Evolutionary conservation across 1,140 invertebrate genomes (phyloP).

Genomic region (Ips typographus): DNA sequence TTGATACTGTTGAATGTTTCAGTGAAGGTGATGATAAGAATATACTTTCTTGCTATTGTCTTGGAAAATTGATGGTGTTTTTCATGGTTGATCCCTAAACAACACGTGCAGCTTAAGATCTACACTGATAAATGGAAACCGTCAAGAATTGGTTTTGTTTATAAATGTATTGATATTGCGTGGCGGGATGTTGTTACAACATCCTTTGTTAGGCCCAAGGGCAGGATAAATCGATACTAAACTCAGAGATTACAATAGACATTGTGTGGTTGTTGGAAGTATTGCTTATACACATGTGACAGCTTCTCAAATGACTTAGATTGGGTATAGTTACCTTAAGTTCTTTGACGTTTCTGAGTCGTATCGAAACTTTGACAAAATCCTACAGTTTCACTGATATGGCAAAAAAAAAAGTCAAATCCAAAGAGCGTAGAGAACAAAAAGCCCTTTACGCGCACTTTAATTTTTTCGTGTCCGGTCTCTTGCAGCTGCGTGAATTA

Average conservation of each 20-base stretch:
- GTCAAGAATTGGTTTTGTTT: too few relatives aligned
- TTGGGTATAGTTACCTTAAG: neutral
- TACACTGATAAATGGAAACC: too few relatives aligned
- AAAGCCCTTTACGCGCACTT: constrained; percentile 5
- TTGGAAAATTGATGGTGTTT: too few relatives aligned
- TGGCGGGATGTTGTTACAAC: neutral
- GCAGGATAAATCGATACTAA: neutral
- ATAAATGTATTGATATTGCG: too few relatives aligned
- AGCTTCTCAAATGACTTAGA: neutral
- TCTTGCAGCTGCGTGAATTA: constrained; percentile 20
- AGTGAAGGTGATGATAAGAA: too few relatives aligned
- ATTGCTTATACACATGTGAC: neutral
- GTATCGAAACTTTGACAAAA: neutral
- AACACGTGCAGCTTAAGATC: too few relatives aligned
- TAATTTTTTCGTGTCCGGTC: constrained; percentile 6
- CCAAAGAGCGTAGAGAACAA: too few relatives aligned
- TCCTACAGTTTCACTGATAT: neutral
- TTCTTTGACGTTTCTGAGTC: neutral
- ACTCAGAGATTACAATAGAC: constrained; percentile 2
- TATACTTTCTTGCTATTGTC: too few relatives aligned
- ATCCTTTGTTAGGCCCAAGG: neutral
- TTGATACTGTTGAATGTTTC: too few relatives aligned
- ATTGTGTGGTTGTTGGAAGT: neutral
- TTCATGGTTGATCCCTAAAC: too few relatives aligned
- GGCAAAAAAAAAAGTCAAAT: neutral